Base-by-base conservation (phyloP, 2,888 invertebrate species). In the Taenaris catops region DNA sequence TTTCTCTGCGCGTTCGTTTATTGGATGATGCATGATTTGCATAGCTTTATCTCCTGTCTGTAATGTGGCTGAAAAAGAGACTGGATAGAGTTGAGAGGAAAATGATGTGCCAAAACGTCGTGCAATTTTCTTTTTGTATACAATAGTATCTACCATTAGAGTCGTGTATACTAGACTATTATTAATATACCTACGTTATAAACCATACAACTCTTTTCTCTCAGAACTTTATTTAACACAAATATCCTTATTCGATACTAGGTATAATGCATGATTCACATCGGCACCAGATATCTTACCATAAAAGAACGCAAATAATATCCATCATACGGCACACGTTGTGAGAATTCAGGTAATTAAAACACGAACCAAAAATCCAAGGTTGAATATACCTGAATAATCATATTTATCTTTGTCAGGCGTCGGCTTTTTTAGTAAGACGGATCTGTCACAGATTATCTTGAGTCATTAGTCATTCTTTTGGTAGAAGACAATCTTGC, bases 361-460 rank as follows among this genome's bases (percentile, higher is more conserved):
- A 76, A 60, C 62, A 71, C 67, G 68, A 73, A 76, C 67, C 63
- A 61, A 68, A 56, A 53, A 46, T 53, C 58, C 63, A 74, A 71
- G 73, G 68, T 72, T 67, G 59, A 67, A 68, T 65, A 76, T 71
- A 64, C 58, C 68, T 74, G 76, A 67, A 76, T 78, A 76, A 80
- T 78, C 70, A 68, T 80, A 84, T 84, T 81, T 75, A 72, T 86
- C 81, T 73, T 63, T 63, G 83, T 83, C 83, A 79, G 63, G 63
- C 63, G 73, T 69, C 75, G 75, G 72, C 71, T 75, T 83, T 80
- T 81, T 83, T 81, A 69, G 61, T 74, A 78, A 80, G 78, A 79
- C 69, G 80, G 63, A 80, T 80, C 80, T 84, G 84, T 79, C 83
- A 83, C 63, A 81, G 86, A 86, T 86, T 80, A 84, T 86, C 83